phyloP scores from a whole-genome alignment of 2,888 invertebrate genomes.

The Patella depressa region DNA sequence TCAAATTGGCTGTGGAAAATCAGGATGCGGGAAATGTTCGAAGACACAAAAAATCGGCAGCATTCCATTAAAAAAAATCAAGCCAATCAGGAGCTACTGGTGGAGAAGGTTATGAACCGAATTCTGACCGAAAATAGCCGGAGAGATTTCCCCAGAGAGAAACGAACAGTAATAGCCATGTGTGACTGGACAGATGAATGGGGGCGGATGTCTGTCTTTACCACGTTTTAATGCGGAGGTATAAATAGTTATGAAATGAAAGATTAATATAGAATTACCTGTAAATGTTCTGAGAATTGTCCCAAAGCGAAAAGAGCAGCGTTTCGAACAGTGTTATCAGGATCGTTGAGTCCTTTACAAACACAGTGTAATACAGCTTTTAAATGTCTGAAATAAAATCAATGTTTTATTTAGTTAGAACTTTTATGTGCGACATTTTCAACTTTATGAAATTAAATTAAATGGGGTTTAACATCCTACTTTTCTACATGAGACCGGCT shows the following conservation, averaged over 20 bases:
- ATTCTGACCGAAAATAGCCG: neutral
- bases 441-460: too few species aligned
- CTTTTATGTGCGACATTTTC: too few species aligned
- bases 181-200: neutral
- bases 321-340: conserved; percentile 78
- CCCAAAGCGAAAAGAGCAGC: conserved; percentile 85
- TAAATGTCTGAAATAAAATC: conserved; percentile 73
- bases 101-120: neutral
- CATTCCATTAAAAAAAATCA: too few species aligned
- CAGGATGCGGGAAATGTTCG: neutral
- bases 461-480: too few species aligned
- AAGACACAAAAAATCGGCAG: too few species aligned
- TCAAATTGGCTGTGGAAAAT: neutral
- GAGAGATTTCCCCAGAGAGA: neutral
- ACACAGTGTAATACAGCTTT: conserved; percentile 80
- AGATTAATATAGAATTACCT: conserved; percentile 69
- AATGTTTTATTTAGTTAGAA: neutral
- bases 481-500: too few species aligned
- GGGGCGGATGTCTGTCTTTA: neutral
- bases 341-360: conserved; percentile 80
- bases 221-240: neutral
- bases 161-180: neutral
- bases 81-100: neutral
- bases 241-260: neutral
- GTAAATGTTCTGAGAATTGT: conserved; percentile 85